Conservation (phyloP, 1,140 invertebrate genomes). For the Ooceraea biroi region DNA sequence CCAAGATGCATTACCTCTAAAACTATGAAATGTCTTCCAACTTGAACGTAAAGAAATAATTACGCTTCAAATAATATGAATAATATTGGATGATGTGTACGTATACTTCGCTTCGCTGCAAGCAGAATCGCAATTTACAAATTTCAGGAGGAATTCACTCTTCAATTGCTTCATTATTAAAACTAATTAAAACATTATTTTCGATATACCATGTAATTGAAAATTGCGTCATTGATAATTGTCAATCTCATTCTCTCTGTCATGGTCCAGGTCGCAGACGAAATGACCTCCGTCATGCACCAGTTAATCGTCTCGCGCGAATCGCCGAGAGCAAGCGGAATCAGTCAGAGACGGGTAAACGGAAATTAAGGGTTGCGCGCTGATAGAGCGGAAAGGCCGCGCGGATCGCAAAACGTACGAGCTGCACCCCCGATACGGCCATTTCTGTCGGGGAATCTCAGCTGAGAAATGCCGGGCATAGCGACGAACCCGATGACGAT, state of each 20-base stretch:
- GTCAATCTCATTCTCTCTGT: neutral
- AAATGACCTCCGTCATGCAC: conserved; percentile 45
- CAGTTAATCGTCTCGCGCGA: conserved; percentile 49
- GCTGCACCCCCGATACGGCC: conserved; percentile 80
- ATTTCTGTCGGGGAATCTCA: conserved; percentile 81
- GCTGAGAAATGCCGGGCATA: conserved; percentile 85
- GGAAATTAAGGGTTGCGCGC: conserved; percentile 40
- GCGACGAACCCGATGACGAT: conserved; percentile 80
- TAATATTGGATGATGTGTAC: too few relatives aligned
- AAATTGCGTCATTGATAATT: conserved; percentile 29
- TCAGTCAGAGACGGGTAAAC: conserved; percentile 29
- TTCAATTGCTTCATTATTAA: neutral
- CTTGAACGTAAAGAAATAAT: too few relatives aligned
- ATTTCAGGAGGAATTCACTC: neutral
- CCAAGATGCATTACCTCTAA: too few relatives aligned
- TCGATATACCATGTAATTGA: neutral
- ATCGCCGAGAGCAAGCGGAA: conserved; percentile 32
- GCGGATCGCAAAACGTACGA: conserved; percentile 77
- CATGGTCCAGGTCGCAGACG: conserved; percentile 24
- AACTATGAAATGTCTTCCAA: too few relatives aligned
- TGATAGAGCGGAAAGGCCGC: conserved; percentile 43
- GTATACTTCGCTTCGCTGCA: too few relatives aligned
- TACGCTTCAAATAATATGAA: too few relatives aligned
- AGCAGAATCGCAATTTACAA: too few relatives aligned
- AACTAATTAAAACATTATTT: too few relatives aligned